phyloP scores from a whole-genome alignment of 2,888 invertebrate genomes.

The Machimus atricapillus region DNA sequence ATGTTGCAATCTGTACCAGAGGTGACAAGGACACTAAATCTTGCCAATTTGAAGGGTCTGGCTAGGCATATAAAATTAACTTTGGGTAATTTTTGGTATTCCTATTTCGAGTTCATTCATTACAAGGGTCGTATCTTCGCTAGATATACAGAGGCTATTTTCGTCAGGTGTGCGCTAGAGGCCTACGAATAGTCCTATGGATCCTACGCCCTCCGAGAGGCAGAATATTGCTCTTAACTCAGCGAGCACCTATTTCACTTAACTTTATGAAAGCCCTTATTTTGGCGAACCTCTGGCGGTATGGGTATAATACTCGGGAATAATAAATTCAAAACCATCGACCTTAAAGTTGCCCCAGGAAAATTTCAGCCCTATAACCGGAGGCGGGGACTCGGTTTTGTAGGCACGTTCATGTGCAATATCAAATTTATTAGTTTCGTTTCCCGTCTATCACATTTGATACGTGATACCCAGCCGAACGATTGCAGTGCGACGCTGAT shows the following conservation, averaged over 20 bases:
- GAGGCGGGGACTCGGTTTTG: background rate
- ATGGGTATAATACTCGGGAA: background rate
- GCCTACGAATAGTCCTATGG: background rate
- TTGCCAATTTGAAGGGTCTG: conserved; percentile 25
- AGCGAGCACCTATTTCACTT: background rate
- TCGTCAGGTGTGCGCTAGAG: background rate
- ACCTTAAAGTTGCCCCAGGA: conserved; percentile 9
- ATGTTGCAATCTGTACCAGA: conserved; percentile 42
- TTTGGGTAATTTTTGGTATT: background rate
- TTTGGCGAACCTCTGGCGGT: background rate
- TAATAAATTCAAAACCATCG: conserved; percentile 18
- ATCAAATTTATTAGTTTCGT: conserved; percentile 47
- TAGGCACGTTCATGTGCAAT: conserved; percentile 44
- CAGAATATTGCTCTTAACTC: background rate
- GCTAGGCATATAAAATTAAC: conserved; percentile 2
- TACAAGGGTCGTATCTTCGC: background rate
- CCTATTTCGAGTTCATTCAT: conserved; percentile 11
- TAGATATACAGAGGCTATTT: background rate
- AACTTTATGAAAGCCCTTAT: conserved; percentile 16
- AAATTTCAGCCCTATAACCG: background rate
- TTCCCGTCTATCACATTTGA: conserved; percentile 47
- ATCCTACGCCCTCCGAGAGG: background rate
- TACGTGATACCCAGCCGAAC: conserved; percentile 42
- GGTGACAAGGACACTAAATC: conserved; percentile 43
- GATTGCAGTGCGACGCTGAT: conserved; percentile 20